These are phyloP conservation scores for Hephaestus fuliginosus DNA, from an alignment of 2,797 vertebrate genomes.

Conservation along the genomic window DNA sequence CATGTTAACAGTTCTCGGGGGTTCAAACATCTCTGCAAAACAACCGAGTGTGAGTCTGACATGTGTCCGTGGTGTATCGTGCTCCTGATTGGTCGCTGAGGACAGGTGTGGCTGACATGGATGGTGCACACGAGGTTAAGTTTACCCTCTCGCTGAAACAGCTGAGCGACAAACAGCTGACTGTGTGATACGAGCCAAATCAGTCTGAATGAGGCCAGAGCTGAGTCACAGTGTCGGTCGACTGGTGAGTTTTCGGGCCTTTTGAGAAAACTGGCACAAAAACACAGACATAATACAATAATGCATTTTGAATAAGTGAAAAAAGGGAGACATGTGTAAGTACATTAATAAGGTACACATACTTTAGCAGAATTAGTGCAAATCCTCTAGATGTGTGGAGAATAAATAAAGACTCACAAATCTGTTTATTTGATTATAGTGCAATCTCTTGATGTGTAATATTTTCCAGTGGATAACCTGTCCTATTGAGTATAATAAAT, in stretches of 20 bases:
- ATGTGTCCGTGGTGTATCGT: slow-evolving; percentile 1
- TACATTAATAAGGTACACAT: not conserved
- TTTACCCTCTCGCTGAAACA: not conserved
- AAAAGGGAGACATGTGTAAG: not conserved
- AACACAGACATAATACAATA: not conserved
- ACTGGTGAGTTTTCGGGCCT: too few species aligned
- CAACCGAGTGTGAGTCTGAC: not conserved
- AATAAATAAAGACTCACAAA: not conserved
- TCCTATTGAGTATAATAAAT: too few species aligned
- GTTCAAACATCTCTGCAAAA: slow-evolving; percentile 1
- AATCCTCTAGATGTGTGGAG: not conserved
- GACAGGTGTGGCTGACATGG: slow-evolving; percentile 56
- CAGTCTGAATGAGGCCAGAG: not conserved
- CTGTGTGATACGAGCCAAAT: too few species aligned
- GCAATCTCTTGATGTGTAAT: too few species aligned
- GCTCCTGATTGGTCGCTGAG: slow-evolving; percentile 50
- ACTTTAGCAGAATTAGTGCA: not conserved
- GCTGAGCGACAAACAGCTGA: not conserved
- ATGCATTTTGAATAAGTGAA: too few species aligned
- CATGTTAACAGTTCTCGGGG: not conserved
- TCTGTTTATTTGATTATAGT: too few species aligned
- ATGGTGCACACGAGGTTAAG: slow-evolving; percentile 6
- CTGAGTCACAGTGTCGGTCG: not conserved
- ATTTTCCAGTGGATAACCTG: too few species aligned
- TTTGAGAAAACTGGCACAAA: too few species aligned